Conservation (phyloP, 1,140 invertebrate genomes). For the Musca domestica region DNA sequence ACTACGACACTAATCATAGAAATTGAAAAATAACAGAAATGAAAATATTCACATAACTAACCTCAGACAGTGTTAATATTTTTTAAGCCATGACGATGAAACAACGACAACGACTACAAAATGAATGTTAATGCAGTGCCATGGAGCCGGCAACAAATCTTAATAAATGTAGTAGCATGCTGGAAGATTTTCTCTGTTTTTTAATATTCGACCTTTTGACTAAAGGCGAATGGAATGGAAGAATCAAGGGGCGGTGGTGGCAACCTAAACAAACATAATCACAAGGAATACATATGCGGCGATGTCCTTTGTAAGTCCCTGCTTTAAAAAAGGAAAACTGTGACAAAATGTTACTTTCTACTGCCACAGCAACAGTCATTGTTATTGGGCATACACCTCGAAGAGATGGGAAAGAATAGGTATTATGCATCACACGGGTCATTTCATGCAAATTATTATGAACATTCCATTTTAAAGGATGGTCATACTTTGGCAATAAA, state of each 20-base stretch:
- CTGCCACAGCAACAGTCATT: too few relatives aligned
- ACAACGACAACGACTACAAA: neutral
- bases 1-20: too few relatives aligned
- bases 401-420: too few relatives aligned
- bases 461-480: too few relatives aligned
- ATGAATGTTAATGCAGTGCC: constrained; percentile 3
- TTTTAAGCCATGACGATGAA: neutral
- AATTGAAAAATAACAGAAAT: too few relatives aligned
- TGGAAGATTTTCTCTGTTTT: neutral
- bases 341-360: too few relatives aligned
- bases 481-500: too few relatives aligned
- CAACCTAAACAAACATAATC: constrained; percentile 8
- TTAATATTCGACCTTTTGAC: too few relatives aligned
- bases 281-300: neutral
- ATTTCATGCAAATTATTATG: too few relatives aligned
- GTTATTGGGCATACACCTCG: too few relatives aligned
- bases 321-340: too few relatives aligned
- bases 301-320: neutral
- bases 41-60: neutral
- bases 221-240: neutral
- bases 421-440: too few relatives aligned
- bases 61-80: neutral
- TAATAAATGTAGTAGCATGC: constrained; percentile 3
- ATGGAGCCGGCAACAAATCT: constrained; percentile 1
- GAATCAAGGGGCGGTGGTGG: neutral